Evolutionary conservation across 2,888 invertebrate species (phyloP), one percentile per base, ranked within the genome.

Genomic region (Petrolisthes cinctipes): DNA sequence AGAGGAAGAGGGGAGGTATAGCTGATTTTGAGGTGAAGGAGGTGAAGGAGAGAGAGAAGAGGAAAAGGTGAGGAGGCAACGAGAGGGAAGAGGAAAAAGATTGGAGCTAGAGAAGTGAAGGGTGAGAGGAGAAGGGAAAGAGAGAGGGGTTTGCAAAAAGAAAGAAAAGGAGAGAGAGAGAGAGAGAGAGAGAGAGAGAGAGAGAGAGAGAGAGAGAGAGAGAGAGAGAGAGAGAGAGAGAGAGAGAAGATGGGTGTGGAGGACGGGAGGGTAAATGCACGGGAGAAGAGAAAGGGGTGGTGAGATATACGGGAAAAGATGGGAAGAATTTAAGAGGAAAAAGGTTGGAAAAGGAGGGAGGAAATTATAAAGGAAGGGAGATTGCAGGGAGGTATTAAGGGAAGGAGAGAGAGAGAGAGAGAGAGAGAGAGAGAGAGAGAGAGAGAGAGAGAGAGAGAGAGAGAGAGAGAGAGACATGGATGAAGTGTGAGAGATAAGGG

Each of bases 151-250:
- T 23, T 4, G 5, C 5, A 68, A 51, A 68, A 68, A 68, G 68
- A 81, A 20, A 56, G 83, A 83, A 73, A 73, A 54, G 23, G 73
- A 75, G 54, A 73, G 73, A 83, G 54, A 82, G 81, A 61, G 23
- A 82, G 71, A 51, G 71, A 71, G 71, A 68, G 71, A 82, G 71
- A 51, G 82, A 82, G 82, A 71, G 82, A 82, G 53, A 68, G 66
- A 81, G 68, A 51, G 53, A 71, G 53, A 51, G 82, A 71, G 82
- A 83, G 73, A 83, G 83, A 82, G 68, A 82, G 82, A 68, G 68
- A 68, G 82, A 68, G 68, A 81, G 56, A 56, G 83, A 83, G 83
- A 73, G 73, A 56, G 73, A 75, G 54, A 73, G 73, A 83, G 54
- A 82, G 81, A 61, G 23, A 61, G 61, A 9, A 3, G 9, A 14